Conservation (phyloP, 2,113 vertebrate genomes). For the Psittacara wagleri region DNA sequence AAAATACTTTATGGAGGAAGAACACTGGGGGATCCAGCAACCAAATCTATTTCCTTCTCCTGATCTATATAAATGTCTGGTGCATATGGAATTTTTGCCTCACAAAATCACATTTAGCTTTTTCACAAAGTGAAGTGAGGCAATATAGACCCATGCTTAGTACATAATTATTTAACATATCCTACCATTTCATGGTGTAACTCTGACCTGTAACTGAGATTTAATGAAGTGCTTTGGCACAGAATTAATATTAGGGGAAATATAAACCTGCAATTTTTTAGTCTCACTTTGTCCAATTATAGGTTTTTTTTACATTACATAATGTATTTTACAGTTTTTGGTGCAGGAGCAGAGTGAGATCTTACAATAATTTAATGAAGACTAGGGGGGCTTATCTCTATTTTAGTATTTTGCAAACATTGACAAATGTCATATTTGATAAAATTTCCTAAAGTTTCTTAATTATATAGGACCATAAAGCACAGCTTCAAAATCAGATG, state of each 20-base stretch:
- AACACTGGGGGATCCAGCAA: conserved; percentile 26
- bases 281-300: conserved; percentile 60
- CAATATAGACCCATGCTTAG: background rate
- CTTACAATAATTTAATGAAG: background rate
- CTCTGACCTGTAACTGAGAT: conserved; percentile 55
- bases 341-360: background rate
- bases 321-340: conserved; percentile 41
- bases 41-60: conserved; percentile 43
- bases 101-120: conserved; percentile 48
- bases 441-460: background rate
- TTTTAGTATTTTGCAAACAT: conserved; percentile 36
- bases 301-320: conserved; percentile 34
- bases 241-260: conserved; percentile 51
- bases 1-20: conserved; percentile 46
- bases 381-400: background rate
- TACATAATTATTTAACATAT: conserved; percentile 61
- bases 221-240: conserved; percentile 66
- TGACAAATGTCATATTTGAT: background rate
- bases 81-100: conserved; percentile 45
- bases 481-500: background rate
- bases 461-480: background rate
- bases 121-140: conserved; percentile 40
- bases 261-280: conserved; percentile 29
- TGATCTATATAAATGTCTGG: conserved; percentile 38
- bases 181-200: conserved; percentile 54